Base-by-base conservation (phyloP, 2,113 vertebrate genomes). In the Salvelinus namaycush region DNA sequence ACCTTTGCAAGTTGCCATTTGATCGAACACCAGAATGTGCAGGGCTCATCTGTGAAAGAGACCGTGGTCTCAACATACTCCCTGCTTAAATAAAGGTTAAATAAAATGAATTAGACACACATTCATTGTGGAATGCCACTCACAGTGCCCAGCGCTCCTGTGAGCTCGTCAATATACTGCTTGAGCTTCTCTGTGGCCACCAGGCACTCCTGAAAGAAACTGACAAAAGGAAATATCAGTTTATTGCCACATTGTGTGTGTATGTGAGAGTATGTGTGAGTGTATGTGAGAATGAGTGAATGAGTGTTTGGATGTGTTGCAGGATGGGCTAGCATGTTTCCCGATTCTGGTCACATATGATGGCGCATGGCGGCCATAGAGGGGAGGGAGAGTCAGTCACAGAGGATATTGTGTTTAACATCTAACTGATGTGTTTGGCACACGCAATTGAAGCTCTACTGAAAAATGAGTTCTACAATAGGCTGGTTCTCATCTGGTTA, bases 191-290 rank as follows among this genome's bases (percentile, higher is more conserved):
- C 86, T 0, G 84, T 91, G 70, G 89, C 79, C 74, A 81, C 81
- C 79, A 93, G 84, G 87, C 90, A 91, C 84, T 92, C 90, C 91
- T 93, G 92, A 74, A 93, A 92, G 86, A 93, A 94, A 90, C 86
- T 93, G 86, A 84, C 68, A 82, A 76, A 57, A 8, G 60, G 66
- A 72, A 44, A 44, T 44, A 11, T 11, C 62, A 64, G 26, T n/a
- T 26, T 64, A 24, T 64, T 64, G 22, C 26, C 7, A 1, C 20
- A 5, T 20, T 62, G 66, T 34, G 66, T 39, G 66, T 68, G 29
- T 68, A 29, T 68, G 27, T 68, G 66, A 31, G 66, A 20, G 29
- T 34, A 34, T 34, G 31, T 62, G 66, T 11, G 66, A 18, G 66
- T 68, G 0, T 68, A 29, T 68, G 27, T 68, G 66, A 20, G 66